A percentile compares a stretch with the other conserved stretches of the same genome.
Evolutionary conservation across 2,888 invertebrate species (phyloP).

Genomic region (Hirtodrosophila duncani): DNA sequence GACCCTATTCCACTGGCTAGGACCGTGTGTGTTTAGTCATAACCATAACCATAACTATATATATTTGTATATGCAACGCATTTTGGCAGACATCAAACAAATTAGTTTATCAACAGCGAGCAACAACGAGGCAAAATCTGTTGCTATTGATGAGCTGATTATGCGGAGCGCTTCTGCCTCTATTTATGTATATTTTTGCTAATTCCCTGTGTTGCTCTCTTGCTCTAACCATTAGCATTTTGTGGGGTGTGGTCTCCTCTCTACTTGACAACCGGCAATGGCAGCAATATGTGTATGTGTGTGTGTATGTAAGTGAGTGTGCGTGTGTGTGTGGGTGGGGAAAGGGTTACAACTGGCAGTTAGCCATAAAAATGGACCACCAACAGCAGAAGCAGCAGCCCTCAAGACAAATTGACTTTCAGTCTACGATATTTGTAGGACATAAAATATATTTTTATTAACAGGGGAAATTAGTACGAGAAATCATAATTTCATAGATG

Average conservation of each 20-base stretch:
- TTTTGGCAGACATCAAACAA: slow-evolving; percentile 68
- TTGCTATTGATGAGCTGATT: slow-evolving; percentile 62
- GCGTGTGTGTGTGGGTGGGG: too few species aligned
- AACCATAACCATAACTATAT: slow-evolving; percentile 4
- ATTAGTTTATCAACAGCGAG: slow-evolving; percentile 65
- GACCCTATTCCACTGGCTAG: too few species aligned
- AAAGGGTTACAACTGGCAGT: slow-evolving; percentile 61
- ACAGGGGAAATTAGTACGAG: slow-evolving; percentile 65
- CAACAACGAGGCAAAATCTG: slow-evolving; percentile 52
- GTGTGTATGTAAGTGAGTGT: too few species aligned
- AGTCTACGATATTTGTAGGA: slow-evolving; percentile 47
- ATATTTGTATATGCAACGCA: slow-evolving; percentile 30
- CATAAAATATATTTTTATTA: slow-evolving; percentile 63
- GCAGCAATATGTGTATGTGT: too few species aligned
- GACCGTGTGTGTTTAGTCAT: neutral
- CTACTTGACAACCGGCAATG: too few species aligned
- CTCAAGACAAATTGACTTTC: slow-evolving; percentile 55
- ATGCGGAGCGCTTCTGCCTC: slow-evolving; percentile 31
- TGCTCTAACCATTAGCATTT: slow-evolving; percentile 68
- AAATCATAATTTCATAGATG: slow-evolving; percentile 69
- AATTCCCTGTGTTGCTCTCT: slow-evolving; percentile 25
- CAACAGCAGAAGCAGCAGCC: slow-evolving; percentile 25
- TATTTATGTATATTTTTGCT: neutral
- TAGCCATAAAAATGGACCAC: slow-evolving; percentile 57
- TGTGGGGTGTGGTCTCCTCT: slow-evolving; percentile 63